phyloP scores from a whole-genome alignment of 2,888 invertebrate species.

The Pristionchus exspectatus region DNA sequence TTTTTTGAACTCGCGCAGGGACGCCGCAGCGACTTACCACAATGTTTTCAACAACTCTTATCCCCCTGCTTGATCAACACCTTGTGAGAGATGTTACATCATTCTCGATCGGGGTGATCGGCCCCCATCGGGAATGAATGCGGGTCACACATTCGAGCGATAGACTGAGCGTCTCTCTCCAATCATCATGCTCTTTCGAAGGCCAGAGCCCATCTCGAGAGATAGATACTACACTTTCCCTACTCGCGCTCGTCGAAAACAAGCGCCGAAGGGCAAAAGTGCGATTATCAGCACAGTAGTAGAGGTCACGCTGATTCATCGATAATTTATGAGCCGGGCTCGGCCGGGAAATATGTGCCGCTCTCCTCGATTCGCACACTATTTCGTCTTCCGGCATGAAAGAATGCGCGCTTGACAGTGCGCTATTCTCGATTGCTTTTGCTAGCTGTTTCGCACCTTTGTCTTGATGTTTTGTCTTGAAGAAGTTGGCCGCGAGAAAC shows the following conservation, averaged over 20 bases:
- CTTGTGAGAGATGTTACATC: conserved; percentile 12
- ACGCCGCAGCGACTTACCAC: not conserved
- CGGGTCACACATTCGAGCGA: conserved; percentile 6
- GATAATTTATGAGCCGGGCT: not conserved
- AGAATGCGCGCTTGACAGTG: not conserved
- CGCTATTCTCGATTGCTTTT: not conserved
- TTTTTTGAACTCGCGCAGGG: not conserved
- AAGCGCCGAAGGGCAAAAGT: not conserved
- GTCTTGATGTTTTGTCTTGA: not conserved
- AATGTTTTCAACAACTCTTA: not conserved
- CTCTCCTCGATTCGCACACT: no score
- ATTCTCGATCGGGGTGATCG: not conserved
- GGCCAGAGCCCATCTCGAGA: not conserved
- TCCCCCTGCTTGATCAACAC: not conserved
- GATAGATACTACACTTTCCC: not conserved
- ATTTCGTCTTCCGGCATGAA: not conserved
- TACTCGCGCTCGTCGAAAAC: conserved; percentile 8
- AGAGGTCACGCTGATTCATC: conserved; percentile 25
- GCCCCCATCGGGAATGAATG: not conserved
- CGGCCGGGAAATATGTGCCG: not conserved
- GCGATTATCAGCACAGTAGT: not conserved
- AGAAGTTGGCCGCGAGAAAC: conserved; percentile 36
- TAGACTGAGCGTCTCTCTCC: no score
- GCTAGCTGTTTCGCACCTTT: conserved; percentile 21
- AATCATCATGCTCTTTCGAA: no score